Evolutionary conservation across 2,113 vertebrate species (phyloP).

Genomic region (Tragulus kanchil): DNA sequence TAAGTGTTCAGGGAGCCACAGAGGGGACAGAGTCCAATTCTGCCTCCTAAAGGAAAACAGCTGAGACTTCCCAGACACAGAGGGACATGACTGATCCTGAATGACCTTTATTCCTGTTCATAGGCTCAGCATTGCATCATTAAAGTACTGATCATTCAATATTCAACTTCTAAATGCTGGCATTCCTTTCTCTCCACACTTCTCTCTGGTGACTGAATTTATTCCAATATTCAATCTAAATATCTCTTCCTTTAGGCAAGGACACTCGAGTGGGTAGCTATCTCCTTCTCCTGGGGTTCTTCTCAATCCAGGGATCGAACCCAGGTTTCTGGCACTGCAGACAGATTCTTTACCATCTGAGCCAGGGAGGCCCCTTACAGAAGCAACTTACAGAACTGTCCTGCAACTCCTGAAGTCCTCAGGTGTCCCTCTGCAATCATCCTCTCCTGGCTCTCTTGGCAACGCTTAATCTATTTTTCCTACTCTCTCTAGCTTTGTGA

Average conservation of each 20-base stretch:
- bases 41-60: background rate
- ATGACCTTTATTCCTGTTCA: background rate
- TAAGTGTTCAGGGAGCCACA: background rate
- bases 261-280: no score
- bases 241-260: no score
- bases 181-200: background rate
- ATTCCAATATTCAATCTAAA: no score
- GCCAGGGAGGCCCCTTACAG: no score
- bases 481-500: background rate
- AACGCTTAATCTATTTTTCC: background rate
- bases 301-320: no score
- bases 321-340: no score
- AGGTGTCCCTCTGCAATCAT: background rate
- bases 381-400: background rate
- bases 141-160: background rate
- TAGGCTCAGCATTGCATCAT: background rate
- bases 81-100: background rate
- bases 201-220: background rate
- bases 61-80: background rate
- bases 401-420: background rate
- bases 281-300: no score
- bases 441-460: background rate
- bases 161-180: background rate
- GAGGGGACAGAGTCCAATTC: background rate
- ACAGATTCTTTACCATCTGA: no score